Conservation (phyloP, 2,888 invertebrate genomes). For the Frankliniella fusca region DNA sequence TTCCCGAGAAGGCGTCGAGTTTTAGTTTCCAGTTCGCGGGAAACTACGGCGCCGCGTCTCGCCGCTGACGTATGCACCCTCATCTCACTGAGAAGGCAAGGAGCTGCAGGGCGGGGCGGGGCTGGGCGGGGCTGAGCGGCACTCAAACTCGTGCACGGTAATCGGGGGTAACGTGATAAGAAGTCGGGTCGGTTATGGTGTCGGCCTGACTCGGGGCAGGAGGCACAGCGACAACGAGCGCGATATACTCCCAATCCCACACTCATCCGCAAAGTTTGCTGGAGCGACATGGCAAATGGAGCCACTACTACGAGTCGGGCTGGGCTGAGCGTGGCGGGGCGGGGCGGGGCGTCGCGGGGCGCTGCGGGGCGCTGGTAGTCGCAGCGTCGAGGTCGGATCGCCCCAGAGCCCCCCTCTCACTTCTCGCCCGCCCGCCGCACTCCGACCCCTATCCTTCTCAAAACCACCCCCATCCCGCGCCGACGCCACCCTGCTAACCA, state of each 20-base stretch:
- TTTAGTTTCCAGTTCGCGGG: neutral
- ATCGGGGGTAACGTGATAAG: constrained; percentile 20
- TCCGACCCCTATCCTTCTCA: too few species aligned
- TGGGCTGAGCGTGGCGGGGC: neutral
- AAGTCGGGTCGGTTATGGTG: neutral
- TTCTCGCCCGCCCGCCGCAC: too few species aligned
- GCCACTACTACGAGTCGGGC: constrained; percentile 5
- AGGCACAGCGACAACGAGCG: neutral
- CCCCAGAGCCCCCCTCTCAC: too few species aligned
- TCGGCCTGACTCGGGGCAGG: neutral
- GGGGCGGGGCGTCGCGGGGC: too few species aligned
- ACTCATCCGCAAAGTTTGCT: constrained; percentile 18
- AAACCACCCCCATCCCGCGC: too few species aligned
- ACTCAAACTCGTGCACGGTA: neutral
- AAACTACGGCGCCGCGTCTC: neutral
- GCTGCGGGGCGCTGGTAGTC: too few species aligned
- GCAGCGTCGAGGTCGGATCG: too few species aligned
- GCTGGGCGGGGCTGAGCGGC: neutral
- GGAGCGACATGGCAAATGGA: neutral
- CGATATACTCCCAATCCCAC: constrained; percentile 22
- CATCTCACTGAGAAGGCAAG: too few species aligned
- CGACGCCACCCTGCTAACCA: too few species aligned
- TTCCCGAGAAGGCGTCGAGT: too few species aligned
- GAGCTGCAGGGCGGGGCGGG: too few species aligned
- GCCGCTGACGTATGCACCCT: neutral